Evolutionary conservation across 2,888 invertebrate species (phyloP).

Genomic region (Eupsilia transversa): DNA sequence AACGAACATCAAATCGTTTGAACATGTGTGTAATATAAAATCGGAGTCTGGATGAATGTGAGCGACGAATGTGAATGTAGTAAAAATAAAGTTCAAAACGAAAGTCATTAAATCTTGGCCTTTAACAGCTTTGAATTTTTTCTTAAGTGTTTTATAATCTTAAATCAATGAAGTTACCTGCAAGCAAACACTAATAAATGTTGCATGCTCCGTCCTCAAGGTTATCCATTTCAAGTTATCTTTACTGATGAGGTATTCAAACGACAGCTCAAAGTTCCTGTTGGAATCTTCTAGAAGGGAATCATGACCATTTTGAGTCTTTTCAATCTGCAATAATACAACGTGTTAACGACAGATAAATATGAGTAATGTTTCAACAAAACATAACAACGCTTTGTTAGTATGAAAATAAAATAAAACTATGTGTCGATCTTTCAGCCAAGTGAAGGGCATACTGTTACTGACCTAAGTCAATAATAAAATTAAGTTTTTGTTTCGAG

Average conservation of each 20-base stretch:
- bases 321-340: conserved; percentile 77
- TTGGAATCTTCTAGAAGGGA: conserved; percentile 82
- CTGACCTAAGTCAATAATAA: background rate
- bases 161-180: conserved; percentile 84
- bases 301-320: conserved; percentile 82
- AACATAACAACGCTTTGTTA: conserved; percentile 29
- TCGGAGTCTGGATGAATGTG: background rate
- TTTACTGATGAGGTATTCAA: conserved; percentile 98
- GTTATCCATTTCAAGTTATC: conserved; percentile 98
- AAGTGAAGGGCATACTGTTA: conserved; percentile 20
- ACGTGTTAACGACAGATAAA: conserved; percentile 15
- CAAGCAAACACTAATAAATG: conserved; percentile 98
- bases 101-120: conserved; percentile 17
- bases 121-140: conserved; percentile 10
- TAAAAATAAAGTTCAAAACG: background rate
- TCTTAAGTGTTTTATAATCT: background rate
- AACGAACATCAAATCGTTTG: background rate
- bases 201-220: conserved; percentile 96
- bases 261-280: conserved; percentile 95
- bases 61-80: background rate
- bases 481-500: conserved; percentile 1
- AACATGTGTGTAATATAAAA: background rate
- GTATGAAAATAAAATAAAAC: conserved; percentile 12
- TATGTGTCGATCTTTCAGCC: background rate
- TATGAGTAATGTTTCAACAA: background rate